These are phyloP conservation scores for Lasioglossum leucozonium DNA, from an alignment of 2,888 invertebrate species.

Conservation along the genomic window DNA sequence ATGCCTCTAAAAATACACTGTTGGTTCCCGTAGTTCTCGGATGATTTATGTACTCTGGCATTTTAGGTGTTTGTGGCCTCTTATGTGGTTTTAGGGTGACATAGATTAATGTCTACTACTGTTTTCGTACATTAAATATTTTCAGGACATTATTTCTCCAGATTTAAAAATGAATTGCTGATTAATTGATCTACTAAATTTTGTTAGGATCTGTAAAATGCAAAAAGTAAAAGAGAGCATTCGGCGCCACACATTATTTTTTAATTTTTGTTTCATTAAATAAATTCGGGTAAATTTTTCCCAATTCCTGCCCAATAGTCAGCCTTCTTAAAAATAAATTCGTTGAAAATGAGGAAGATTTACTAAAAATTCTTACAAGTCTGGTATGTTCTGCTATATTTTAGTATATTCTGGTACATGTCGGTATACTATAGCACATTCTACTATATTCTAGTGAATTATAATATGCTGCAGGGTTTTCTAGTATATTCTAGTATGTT, in stretches of 20 bases:
- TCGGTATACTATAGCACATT: no score
- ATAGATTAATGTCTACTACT: slow-evolving; percentile 36
- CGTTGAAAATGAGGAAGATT: not conserved
- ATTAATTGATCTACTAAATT: not conserved
- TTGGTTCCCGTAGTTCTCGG: not conserved
- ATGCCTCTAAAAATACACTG: slow-evolving; percentile 47
- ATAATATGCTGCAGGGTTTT: no score
- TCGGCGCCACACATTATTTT: not conserved
- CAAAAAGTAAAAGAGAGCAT: not conserved
- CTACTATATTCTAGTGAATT: no score
- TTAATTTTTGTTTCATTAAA: not conserved
- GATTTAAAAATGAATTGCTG: not conserved
- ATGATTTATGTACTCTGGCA: slow-evolving; percentile 36
- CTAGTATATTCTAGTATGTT: no score
- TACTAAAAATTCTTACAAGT: not conserved
- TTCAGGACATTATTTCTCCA: not conserved
- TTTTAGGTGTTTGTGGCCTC: slow-evolving; percentile 14
- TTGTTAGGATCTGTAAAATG: not conserved
- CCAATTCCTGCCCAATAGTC: not conserved
- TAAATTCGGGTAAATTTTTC: not conserved
- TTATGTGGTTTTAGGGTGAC: slow-evolving; percentile 46
- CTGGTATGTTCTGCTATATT: no score
- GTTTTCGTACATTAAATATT: not conserved
- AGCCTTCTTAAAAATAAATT: not conserved
- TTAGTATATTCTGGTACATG: no score